Base-by-base conservation (phyloP, 2,888 invertebrate species). In the Dyspetes luteomarginatus region DNA sequence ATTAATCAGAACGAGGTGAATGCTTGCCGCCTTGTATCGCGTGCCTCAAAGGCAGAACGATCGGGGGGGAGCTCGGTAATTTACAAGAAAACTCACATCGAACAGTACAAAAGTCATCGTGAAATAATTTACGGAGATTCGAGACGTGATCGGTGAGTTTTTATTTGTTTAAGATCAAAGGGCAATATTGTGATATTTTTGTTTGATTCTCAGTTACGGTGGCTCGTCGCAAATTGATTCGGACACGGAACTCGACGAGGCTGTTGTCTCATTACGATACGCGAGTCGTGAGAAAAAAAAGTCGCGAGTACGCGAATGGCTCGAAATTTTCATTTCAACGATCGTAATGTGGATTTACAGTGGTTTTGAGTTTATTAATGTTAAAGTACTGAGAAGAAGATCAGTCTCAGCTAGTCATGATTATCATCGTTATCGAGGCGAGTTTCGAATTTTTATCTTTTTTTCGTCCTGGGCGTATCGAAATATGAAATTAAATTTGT, bases 221-320 rank as follows among this genome's bases (percentile, higher is more conserved):
- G n/a, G 68, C 26, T 24, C 82, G 36, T 83, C 85, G 12, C 83
- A 84, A 24, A 24, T 85, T 7, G 90, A 91, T 78, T 91, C 90
- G 2, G 90, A 90, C 64, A 83, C 86, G 7, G 91, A 91, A 60
- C 82, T 88, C 15, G 89, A 91, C 41, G 88, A 90, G 19, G 85
- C 84, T 1, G 50, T 84, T 41, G n/a, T n/a, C n/a, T 83, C 73
- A 22, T 62, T 78, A 15, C 83, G 78, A 43, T 56, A 62, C 24
- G 17, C 52, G 4, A 84, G 72, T 48, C 78, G 79, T 12, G 83
- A 65, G 55, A 76, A 85, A 43, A n/a, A n/a, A 81, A 77, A 68
- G 36, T 85, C 84, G 86, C 86, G 65, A 56, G 69, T 88, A 22
- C 82, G 72, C 50, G 82, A 80, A 62, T 85, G 82, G 81, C 82